phyloP scores from a whole-genome alignment of 1,140 invertebrate genomes.

The Eumaeus atala region DNA sequence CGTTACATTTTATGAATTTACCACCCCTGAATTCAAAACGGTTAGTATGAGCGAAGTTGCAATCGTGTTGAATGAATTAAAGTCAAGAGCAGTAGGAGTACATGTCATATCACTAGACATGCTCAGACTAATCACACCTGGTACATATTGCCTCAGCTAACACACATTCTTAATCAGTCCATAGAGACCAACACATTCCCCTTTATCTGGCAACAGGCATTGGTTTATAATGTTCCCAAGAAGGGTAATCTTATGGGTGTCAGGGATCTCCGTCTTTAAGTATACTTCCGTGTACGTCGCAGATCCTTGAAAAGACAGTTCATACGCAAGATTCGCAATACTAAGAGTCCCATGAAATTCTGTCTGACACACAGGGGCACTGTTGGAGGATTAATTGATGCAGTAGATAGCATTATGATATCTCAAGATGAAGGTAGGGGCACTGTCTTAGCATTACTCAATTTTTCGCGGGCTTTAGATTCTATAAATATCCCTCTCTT shows the following conservation, averaged over 20 bases:
- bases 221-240: neutral
- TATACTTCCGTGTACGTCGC: neutral
- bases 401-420: neutral
- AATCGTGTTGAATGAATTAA: neutral
- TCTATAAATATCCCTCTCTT: constrained; percentile 6
- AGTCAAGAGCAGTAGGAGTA: neutral
- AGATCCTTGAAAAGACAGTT: constrained; percentile 12
- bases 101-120: constrained; percentile 4
- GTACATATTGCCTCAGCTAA: neutral
- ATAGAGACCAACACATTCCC: neutral
- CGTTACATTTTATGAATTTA: neutral
- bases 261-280: constrained; percentile 7
- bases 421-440: constrained; percentile 7
- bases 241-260: neutral
- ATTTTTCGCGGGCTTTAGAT: constrained; percentile 8
- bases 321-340: constrained; percentile 1
- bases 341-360: neutral
- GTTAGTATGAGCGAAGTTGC: neutral
- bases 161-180: neutral
- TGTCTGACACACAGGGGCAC: neutral
- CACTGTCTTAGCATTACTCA: constrained; percentile 1
- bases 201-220: neutral
- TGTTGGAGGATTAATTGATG: neutral
- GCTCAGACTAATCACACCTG: neutral
- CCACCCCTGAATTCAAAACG: neutral